Conservation (phyloP, 2,797 vertebrate species). For the Centroberyx gerrardi region DNA sequence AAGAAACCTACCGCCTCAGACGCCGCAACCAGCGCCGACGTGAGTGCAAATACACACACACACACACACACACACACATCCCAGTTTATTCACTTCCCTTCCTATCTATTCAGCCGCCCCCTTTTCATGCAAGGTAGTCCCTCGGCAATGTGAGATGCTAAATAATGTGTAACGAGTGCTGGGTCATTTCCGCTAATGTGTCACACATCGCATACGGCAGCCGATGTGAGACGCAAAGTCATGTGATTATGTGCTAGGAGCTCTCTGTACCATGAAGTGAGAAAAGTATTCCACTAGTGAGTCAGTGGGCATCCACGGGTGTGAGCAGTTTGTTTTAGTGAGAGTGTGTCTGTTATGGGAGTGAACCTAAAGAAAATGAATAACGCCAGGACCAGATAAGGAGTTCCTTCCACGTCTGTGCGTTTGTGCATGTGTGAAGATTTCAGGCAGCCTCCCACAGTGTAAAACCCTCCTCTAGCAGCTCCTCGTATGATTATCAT, state of each 20-base stretch:
- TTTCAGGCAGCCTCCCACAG: slow-evolving; percentile 27
- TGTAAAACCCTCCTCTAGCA: slow-evolving; percentile 43
- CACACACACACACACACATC: neutral
- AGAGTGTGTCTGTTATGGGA: neutral
- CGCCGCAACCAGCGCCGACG: slow-evolving; percentile 87
- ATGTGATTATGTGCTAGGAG: slow-evolving; percentile 26
- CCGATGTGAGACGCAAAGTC: slow-evolving; percentile 30
- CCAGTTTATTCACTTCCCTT: neutral
- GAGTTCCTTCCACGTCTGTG: slow-evolving; percentile 52
- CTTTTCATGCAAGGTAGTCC: neutral
- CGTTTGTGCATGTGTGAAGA: neutral
- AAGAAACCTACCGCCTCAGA: slow-evolving; percentile 95
- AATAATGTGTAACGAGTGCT: slow-evolving; percentile 6
- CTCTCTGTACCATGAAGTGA: neutral
- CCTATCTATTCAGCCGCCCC: neutral
- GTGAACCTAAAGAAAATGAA: slow-evolving; percentile 18
- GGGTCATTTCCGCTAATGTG: slow-evolving; percentile 26
- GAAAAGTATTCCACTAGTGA: slow-evolving; percentile 21
- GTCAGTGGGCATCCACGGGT: slow-evolving; percentile 54
- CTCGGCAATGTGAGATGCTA: slow-evolving; percentile 7
- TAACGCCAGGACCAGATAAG: slow-evolving; percentile 59
- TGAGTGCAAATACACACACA: slow-evolving; percentile 78
- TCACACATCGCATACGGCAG: slow-evolving; percentile 10
- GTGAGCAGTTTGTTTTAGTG: slow-evolving; percentile 7
- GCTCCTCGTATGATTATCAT: slow-evolving; percentile 29